phyloP scores from a whole-genome alignment of 2,113 vertebrate species.

The Sclerurus mexicanus region DNA sequence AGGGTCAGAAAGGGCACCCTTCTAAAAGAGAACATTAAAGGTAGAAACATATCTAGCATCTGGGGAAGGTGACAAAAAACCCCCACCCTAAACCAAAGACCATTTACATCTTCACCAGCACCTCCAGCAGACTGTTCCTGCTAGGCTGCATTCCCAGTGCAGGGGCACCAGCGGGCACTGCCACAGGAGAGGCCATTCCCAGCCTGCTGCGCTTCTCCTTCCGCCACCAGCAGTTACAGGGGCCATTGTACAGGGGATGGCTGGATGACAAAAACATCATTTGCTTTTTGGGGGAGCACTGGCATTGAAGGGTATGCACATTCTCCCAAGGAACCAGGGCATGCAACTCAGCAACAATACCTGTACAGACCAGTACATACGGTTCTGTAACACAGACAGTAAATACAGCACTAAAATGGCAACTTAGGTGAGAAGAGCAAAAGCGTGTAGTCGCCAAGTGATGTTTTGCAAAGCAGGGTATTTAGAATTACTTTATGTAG shows the following conservation, averaged over 20 bases:
- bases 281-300: not conserved
- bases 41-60: not conserved
- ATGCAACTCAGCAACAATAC: rapidly evolving
- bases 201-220: not conserved
- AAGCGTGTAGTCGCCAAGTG: not conserved
- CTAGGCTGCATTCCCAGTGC: not conserved
- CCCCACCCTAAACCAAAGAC: not conserved
- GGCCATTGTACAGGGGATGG: not conserved
- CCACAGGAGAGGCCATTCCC: not conserved
- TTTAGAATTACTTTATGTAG: not conserved
- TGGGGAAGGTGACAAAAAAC: not conserved
- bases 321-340: not conserved
- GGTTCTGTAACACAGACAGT: rapidly evolving
- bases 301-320: not conserved
- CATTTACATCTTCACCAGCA: not conserved
- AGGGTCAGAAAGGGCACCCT: not conserved
- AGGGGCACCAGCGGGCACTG: not conserved
- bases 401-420: not conserved
- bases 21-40: not conserved
- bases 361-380: not conserved
- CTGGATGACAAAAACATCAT: not conserved
- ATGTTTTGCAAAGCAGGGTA: not conserved
- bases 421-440: not conserved
- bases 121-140: not conserved
- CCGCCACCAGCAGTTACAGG: not conserved